These are phyloP conservation scores for Eupsilia transversa DNA, from an alignment of 2,888 invertebrate species.

Conservation along the genomic window DNA sequence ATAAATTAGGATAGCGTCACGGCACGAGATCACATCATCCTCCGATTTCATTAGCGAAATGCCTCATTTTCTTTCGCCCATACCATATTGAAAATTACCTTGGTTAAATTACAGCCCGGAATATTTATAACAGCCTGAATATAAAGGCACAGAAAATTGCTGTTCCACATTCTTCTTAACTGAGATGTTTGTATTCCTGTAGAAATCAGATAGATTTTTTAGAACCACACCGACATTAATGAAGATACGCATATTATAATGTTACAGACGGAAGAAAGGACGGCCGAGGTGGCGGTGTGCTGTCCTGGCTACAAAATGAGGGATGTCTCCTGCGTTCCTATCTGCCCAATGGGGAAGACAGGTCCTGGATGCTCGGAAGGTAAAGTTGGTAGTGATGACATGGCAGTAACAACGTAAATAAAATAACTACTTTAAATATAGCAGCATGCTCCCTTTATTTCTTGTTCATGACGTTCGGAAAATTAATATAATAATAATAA, in stretches of 20 bases:
- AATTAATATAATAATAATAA: no score
- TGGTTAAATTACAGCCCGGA: not conserved
- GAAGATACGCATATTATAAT: constrained; percentile 6
- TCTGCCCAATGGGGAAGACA: constrained; percentile 92
- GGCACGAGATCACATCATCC: not conserved
- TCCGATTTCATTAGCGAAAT: not conserved
- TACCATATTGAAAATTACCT: not conserved
- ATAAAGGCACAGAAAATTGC: not conserved
- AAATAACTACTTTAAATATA: not conserved
- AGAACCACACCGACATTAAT: not conserved
- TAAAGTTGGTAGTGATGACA: not conserved
- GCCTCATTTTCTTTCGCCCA: not conserved
- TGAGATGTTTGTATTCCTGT: not conserved
- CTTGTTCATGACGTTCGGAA: not conserved
- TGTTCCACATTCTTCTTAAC: not conserved
- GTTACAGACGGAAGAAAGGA: constrained; percentile 92
- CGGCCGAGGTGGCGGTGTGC: constrained; percentile 93
- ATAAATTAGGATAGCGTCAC: not conserved
- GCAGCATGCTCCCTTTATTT: not conserved
- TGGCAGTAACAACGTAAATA: not conserved
- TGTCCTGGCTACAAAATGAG: constrained; percentile 93
- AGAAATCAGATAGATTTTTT: not conserved
- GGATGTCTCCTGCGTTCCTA: constrained; percentile 91
- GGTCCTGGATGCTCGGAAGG: constrained; percentile 91
- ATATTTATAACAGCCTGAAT: not conserved